phyloP scores from a whole-genome alignment of 2,888 invertebrate genomes.

The Trisateles emortualis region DNA sequence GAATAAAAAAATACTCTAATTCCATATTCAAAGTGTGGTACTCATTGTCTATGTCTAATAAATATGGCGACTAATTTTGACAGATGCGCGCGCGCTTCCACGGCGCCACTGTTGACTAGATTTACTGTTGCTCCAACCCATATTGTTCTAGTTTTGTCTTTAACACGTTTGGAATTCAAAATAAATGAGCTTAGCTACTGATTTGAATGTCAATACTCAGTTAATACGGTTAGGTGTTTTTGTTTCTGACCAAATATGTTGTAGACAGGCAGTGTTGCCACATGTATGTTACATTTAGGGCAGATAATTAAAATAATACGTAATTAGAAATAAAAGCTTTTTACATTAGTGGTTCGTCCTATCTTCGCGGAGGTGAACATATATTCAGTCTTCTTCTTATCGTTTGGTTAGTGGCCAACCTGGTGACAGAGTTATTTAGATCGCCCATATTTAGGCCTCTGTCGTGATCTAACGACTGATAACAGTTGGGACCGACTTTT shows the following conservation, averaged over 20 bases:
- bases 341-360: too few species aligned
- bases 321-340: too few species aligned
- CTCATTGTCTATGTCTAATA: constrained; percentile 60
- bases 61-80: constrained; percentile 77
- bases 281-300: background rate
- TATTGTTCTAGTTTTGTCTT: constrained; percentile 76
- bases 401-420: too few species aligned
- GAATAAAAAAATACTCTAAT: constrained; percentile 28
- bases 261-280: background rate
- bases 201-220: constrained; percentile 82
- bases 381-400: too few species aligned
- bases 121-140: constrained; percentile 84
- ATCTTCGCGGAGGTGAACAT: too few species aligned
- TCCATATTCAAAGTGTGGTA: constrained; percentile 45
- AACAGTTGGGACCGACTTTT: too few species aligned
- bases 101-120: constrained; percentile 82
- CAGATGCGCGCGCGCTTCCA: constrained; percentile 74
- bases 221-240: constrained; percentile 80
- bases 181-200: constrained; percentile 82
- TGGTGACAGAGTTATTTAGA: too few species aligned
- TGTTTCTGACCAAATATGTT: constrained; percentile 77
- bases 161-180: constrained; percentile 78
- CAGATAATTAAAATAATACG: too few species aligned
- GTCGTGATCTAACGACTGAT: too few species aligned
- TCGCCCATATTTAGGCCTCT: too few species aligned